phyloP scores from a whole-genome alignment of 2,113 vertebrate species.

The Rhea pennata region DNA sequence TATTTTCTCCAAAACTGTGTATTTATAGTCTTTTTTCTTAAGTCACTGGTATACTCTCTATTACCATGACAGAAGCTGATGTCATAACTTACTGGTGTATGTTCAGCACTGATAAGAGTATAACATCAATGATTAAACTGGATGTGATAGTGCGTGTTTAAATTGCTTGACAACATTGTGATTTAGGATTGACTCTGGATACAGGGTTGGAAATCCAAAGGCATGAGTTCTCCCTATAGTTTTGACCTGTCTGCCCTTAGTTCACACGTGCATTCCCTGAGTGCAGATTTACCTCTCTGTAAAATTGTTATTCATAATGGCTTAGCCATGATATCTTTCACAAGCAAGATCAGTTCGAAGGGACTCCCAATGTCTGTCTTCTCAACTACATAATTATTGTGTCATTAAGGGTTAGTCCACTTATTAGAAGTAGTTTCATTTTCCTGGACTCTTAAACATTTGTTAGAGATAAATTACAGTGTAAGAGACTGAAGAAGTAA shows the following conservation, averaged over 20 bases:
- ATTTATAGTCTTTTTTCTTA: not conserved
- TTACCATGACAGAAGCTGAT: not conserved
- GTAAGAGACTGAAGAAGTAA: not conserved
- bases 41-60: not conserved
- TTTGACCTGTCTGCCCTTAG: not conserved
- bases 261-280: not conserved
- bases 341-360: not conserved
- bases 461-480: not conserved
- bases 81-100: not conserved
- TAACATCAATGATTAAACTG: not conserved
- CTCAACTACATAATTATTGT: not conserved
- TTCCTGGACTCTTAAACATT: not conserved
- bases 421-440: not conserved
- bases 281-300: not conserved
- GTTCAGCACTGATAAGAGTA: not conserved
- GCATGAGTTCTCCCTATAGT: not conserved
- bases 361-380: not conserved
- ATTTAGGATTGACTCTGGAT: not conserved
- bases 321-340: not conserved
- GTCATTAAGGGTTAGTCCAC: not conserved
- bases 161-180: not conserved
- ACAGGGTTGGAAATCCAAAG: not conserved
- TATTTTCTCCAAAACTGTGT: not conserved
- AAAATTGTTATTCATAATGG: not conserved
- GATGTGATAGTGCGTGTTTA: not conserved